Percentiles rank a stretch among this genome's conserved stretches.
Conservation (phyloP, 2,797 vertebrate genomes). For the Ctenochaetus hawaiiensis region DNA sequence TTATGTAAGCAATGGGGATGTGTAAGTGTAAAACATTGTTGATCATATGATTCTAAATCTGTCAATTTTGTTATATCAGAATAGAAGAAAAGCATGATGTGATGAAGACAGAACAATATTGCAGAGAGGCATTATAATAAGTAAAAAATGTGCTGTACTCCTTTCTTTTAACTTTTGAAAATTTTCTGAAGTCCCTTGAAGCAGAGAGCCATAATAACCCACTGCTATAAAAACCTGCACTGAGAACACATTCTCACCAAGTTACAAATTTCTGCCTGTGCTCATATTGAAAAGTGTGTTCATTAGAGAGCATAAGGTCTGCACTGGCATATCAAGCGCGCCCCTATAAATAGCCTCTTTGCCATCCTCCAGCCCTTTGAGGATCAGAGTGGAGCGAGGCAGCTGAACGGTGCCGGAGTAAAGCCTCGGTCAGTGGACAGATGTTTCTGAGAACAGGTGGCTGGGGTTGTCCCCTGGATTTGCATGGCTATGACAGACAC, state of each 20-base stretch:
- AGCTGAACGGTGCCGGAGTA: constrained; percentile 73
- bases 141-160: neutral
- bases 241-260: constrained; percentile 21
- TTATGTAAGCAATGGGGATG: constrained; percentile 6
- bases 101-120: neutral
- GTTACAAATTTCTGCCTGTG: constrained; percentile 32
- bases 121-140: neutral
- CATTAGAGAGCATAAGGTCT: constrained; percentile 72
- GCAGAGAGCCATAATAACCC: neutral
- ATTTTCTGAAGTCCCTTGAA: neutral
- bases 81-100: neutral
- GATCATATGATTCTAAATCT: constrained; percentile 16
- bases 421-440: constrained; percentile 80
- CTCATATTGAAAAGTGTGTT: constrained; percentile 57
- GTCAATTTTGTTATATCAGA: neutral
- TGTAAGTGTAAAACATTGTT: constrained; percentile 7
- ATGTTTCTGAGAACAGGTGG: constrained; percentile 86
- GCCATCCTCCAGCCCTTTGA: constrained; percentile 72
- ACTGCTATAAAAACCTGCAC: neutral
- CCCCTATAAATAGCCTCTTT: constrained; percentile 76
- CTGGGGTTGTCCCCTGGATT: constrained; percentile 84
- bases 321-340: constrained; percentile 61
- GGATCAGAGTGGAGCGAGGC: constrained; percentile 74
- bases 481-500: constrained; percentile 85
- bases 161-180: neutral